Evolutionary conservation across 2,113 vertebrate species (phyloP), one percentile per base, ranked within the genome.

Genomic region (Synodontis membranacea): DNA sequence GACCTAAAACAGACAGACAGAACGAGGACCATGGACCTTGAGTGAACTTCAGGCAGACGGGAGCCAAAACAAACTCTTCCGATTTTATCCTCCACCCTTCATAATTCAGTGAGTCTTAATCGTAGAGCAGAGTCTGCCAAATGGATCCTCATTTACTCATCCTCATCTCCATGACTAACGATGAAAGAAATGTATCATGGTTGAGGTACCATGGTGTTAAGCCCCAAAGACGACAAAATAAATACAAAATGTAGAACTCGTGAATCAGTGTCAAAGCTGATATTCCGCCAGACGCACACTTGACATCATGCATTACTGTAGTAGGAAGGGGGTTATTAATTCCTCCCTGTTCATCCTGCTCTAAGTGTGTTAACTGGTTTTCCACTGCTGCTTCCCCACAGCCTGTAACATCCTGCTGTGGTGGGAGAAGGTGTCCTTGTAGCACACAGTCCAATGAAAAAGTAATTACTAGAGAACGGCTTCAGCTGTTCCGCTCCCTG

Each of bases 61-160:
- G 76, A 68, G 44, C 79, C 78, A 88, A 90, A 85, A 88, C 58
- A 42, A 88, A 74, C 46, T 72, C 17, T 46, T n/a, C 15, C 81
- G 66, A 68, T 28, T 8, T 37, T n/a, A n/a, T n/a, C 46, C 56
- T 50, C 31, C 14, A 74, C 62, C 42, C 34, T 72, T 28, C 37
- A 17, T 48, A 83, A 75, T 72, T 48, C 87, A 46, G 12, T 56
- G 23, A 44, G 64, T n/a, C 42, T 84, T 31, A 80, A 80, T 50
- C 56, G 75, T 39, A 64, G 17, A 37, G 19, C 17, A 31, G 28
- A 31, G 23, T 1, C 60, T 83, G 56, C 80, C 81, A 86, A 86
- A 86, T 75, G 44, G 7, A 82, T 72, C 23, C 54, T 83, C 64
- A 83, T 83, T 86, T 80, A 80, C 44, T 39, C 44, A 56, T 48